Percentiles rank a stretch among this genome's conserved stretches.
phyloP scores from a whole-genome alignment of 2,113 vertebrate genomes.

The Bufo gargarizans region DNA sequence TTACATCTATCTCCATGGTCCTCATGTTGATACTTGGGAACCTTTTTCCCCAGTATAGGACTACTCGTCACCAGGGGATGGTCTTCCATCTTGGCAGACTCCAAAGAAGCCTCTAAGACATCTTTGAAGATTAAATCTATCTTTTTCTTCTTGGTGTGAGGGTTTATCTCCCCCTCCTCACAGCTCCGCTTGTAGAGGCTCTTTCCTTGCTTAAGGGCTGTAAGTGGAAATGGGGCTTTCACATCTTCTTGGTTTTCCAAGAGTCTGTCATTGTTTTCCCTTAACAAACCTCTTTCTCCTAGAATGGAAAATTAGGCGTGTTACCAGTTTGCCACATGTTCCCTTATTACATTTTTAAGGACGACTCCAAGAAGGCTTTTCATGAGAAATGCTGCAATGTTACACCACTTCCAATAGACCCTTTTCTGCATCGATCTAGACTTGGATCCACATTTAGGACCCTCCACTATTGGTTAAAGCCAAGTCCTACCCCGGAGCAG shows the following conservation, averaged over 20 bases:
- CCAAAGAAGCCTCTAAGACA: constrained; percentile 87
- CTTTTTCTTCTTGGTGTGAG: constrained; percentile 92
- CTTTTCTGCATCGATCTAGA: neutral
- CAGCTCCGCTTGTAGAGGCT: constrained; percentile 77
- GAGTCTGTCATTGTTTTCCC: constrained; percentile 71
- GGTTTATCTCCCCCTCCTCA: constrained; percentile 81
- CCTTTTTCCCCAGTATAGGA: constrained; percentile 71
- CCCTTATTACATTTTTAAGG: neutral
- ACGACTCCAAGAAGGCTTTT: no score
- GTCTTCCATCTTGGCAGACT: constrained; percentile 74
- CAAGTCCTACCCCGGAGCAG: neutral
- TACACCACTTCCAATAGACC: neutral
- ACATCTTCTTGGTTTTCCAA: constrained; percentile 74
- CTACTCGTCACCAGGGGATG: constrained; percentile 73
- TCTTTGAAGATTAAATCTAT: constrained; percentile 95
- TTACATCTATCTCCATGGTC: constrained; percentile 67
- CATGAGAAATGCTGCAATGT: neutral
- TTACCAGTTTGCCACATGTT: constrained; percentile 63
- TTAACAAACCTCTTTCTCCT: constrained; percentile 77
- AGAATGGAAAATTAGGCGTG: constrained; percentile 76
- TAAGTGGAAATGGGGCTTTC: constrained; percentile 74
- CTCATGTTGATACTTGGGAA: constrained; percentile 71
- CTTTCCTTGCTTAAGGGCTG: constrained; percentile 77
- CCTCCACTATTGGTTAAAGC: neutral
- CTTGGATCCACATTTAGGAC: neutral